Evolutionary conservation across 2,888 invertebrate genomes (phyloP), one percentile per base, ranked within the genome.

Genomic region (Orchesellides sinensis): DNA sequence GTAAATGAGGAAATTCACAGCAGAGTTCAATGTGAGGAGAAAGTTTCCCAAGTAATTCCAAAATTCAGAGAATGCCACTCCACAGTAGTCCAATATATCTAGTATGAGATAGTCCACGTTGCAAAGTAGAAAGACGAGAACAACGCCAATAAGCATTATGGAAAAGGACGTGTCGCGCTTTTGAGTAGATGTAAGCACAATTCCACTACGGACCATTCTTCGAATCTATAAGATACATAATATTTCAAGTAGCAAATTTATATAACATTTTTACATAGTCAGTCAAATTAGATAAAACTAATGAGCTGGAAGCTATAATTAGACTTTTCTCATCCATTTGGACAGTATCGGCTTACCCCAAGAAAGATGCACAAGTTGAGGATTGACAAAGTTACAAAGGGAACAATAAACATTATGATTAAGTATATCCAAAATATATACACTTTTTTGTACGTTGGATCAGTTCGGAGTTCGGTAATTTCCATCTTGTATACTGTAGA

Each of bases 1-100:
- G 66, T 87, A 87, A 66, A 87, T 85, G 12, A 87, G n/a, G 49
- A 87, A 87, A 56, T 87, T 87, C 0, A 85, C 80, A 8, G 85
- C 83, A n/a, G 87, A 87, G 61, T 87, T 87, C 3, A 87, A 29
- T 1, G 87, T 86, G 3, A 86, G 84, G 6, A 86, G 77, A 63
- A 87, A 87, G 47, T 86, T 87, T 19, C 86, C 87, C 14, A 84
- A 47, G 66, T 84, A 61, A 47, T 83, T 84, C 85, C 86, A 86
- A 49, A 84, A 68, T 5, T 72, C 69, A 1, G 68, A 19, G 29
- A 69, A 78, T 0, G 6, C 29, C 0, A 66, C 17, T 23, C 54
- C 78, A 14, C 29, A 63, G 17, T 73, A 83, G 8, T 77, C 81
- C 47, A 85, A 47, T 17, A 85, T 54, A 68, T 86, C 83, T 29